These are phyloP conservation scores for Aleiodes leptofemur DNA, from an alignment of 2,888 invertebrate species.

Conservation along the genomic window DNA sequence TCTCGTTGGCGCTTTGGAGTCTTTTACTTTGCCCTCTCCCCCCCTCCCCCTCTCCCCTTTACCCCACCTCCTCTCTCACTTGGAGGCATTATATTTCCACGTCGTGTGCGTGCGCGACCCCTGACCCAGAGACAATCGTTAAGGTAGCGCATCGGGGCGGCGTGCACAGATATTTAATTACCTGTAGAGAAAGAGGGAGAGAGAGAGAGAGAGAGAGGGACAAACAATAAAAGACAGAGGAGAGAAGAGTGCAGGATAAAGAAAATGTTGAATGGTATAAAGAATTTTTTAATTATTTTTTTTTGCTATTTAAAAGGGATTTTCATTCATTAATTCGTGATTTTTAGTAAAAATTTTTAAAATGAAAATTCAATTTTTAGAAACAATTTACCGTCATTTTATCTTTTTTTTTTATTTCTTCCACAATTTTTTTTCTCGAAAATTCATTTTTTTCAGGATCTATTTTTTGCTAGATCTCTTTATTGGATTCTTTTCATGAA, in stretches of 20 bases:
- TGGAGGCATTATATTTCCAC: slow-evolving; percentile 48
- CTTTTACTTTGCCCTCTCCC: slow-evolving; percentile 16
- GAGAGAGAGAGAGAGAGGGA: slow-evolving; percentile 37
- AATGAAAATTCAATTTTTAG: too few species aligned
- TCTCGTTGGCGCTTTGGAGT: slow-evolving; percentile 30
- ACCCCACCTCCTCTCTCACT: slow-evolving; percentile 6
- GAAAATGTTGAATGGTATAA: slow-evolving; percentile 37
- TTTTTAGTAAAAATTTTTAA: too few species aligned
- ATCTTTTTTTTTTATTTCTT: too few species aligned
- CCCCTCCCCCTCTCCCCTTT: neutral
- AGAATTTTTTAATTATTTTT: too few species aligned
- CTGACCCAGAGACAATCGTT: slow-evolving; percentile 73
- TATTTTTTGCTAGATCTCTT: too few species aligned
- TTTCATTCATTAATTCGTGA: too few species aligned
- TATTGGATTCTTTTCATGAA: too few species aligned
- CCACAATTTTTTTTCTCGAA: too few species aligned
- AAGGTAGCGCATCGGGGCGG: slow-evolving; percentile 71
- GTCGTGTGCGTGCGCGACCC: slow-evolving; percentile 67
- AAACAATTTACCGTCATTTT: too few species aligned
- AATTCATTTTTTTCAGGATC: too few species aligned
- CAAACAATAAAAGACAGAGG: slow-evolving; percentile 45
- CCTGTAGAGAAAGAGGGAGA: slow-evolving; percentile 52
- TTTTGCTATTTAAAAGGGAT: too few species aligned
- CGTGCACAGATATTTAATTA: slow-evolving; percentile 70
- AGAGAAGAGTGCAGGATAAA: slow-evolving; percentile 14